phyloP scores from a whole-genome alignment of 2,113 vertebrate species.

The Chloebia gouldiae region DNA sequence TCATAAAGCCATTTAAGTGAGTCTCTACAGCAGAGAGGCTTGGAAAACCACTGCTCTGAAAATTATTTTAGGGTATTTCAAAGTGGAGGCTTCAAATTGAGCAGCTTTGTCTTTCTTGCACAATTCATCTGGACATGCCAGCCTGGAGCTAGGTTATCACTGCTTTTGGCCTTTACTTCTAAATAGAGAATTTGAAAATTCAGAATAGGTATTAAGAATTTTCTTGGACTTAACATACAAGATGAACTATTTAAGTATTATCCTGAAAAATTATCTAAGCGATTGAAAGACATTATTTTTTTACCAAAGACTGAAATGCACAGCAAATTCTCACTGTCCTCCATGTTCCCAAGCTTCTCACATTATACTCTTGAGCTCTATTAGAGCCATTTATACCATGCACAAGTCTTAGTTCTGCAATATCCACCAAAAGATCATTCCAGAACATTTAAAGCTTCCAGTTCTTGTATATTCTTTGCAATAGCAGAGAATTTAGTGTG shows the following conservation, averaged over 20 bases:
- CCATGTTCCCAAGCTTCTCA: not conserved
- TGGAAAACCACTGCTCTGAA: not conserved
- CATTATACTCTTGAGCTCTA: not conserved
- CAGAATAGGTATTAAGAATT: not conserved
- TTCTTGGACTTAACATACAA: not conserved
- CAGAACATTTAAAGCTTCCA: not conserved
- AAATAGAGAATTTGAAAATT: not conserved
- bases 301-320: not conserved
- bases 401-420: not conserved
- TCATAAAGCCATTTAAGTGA: not conserved
- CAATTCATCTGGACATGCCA: not conserved
- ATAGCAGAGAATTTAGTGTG: not conserved
- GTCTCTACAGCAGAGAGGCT: accelerated
- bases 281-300: not conserved
- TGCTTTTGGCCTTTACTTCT: not conserved
- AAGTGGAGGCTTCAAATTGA: not conserved
- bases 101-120: not conserved
- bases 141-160: not conserved
- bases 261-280: not conserved
- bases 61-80: not conserved
- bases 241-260: not conserved
- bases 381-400: not conserved
- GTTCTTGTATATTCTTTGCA: not conserved
- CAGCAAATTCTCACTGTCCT: not conserved
- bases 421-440: not conserved